Evolutionary conservation across 1,140 invertebrate genomes (phyloP).

Genomic region (Cepaea nemoralis): DNA sequence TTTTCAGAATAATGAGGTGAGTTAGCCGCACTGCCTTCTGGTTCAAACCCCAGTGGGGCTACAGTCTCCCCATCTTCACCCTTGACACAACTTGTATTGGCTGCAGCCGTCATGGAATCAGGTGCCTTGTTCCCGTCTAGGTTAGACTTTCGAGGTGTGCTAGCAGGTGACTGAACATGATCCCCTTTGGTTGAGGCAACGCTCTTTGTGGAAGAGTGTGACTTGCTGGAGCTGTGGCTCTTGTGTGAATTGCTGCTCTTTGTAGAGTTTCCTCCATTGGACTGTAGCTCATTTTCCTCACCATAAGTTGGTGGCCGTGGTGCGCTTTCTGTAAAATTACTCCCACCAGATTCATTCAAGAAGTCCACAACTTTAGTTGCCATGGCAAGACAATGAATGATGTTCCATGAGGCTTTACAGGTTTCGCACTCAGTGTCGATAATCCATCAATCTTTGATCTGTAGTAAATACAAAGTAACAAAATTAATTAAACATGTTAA

Average conservation of each 20-base stretch:
- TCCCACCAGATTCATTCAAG: conserved; percentile 68
- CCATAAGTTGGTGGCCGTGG: conserved; percentile 70
- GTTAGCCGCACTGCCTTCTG: conserved; percentile 69
- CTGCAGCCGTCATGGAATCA: conserved; percentile 7
- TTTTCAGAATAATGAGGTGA: conserved; percentile 70
- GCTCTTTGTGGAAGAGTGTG: conserved; percentile 58
- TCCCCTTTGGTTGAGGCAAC: conserved; percentile 59
- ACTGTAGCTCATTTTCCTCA: conserved; percentile 70
- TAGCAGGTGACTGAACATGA: conserved; percentile 59
- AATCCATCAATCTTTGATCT: background rate
- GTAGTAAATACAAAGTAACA: background rate
- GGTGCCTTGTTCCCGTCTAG: conserved; percentile 50
- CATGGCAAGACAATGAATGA: conserved; percentile 45
- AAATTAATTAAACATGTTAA: background rate
- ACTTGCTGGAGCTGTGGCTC: conserved; percentile 60
- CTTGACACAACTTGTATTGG: conserved; percentile 30
- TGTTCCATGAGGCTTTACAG: conserved; percentile 25
- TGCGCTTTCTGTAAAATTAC: conserved; percentile 69
- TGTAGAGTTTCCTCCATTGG: conserved; percentile 66
- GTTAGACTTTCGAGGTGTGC: conserved; percentile 66
- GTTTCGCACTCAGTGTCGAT: background rate
- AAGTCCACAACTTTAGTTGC: conserved; percentile 67
- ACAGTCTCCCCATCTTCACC: conserved; percentile 56
- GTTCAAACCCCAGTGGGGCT: conserved; percentile 69
- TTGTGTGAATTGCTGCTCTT: conserved; percentile 65